These are phyloP conservation scores for Chrysodeixis includens DNA, from an alignment of 2,888 invertebrate species.

Conservation along the genomic window DNA sequence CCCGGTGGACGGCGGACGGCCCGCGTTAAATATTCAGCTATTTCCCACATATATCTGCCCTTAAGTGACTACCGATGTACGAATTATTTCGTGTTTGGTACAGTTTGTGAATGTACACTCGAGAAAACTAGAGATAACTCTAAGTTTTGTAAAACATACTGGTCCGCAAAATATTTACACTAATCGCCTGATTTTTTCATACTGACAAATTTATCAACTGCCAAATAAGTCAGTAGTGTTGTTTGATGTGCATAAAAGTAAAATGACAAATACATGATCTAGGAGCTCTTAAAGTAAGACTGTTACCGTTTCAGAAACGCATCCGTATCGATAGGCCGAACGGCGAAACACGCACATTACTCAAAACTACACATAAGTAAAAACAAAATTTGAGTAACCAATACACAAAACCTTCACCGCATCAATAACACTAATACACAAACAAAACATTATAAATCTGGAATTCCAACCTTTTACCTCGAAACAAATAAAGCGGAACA, in stretches of 20 bases:
- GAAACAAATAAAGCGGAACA: constrained; percentile 45
- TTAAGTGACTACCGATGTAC: constrained; percentile 51
- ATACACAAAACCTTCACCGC: not conserved
- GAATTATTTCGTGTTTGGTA: constrained; percentile 39
- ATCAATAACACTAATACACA: not conserved
- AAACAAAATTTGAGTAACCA: no score
- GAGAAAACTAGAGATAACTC: not conserved
- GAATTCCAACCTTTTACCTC: constrained; percentile 37
- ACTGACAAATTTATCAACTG: no score
- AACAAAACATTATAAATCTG: constrained; percentile 9
- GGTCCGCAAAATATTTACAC: no score
- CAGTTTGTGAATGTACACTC: constrained; percentile 23
- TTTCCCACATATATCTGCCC: constrained; percentile 52
- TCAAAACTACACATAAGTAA: no score
- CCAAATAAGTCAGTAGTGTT: no score
- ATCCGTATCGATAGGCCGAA: no score
- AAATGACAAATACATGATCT: no score
- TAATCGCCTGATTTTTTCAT: no score
- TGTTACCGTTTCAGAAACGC: no score
- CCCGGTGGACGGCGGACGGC: constrained; percentile 19
- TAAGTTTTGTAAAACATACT: not conserved
- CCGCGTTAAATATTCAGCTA: constrained; percentile 57
- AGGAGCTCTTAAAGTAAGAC: no score
- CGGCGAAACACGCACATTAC: no score
- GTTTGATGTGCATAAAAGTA: no score